A percentile compares a stretch with the other conserved stretches of the same genome.
Evolutionary conservation across 2,888 invertebrate species (phyloP).

Genomic region (Archips crataeganus): DNA sequence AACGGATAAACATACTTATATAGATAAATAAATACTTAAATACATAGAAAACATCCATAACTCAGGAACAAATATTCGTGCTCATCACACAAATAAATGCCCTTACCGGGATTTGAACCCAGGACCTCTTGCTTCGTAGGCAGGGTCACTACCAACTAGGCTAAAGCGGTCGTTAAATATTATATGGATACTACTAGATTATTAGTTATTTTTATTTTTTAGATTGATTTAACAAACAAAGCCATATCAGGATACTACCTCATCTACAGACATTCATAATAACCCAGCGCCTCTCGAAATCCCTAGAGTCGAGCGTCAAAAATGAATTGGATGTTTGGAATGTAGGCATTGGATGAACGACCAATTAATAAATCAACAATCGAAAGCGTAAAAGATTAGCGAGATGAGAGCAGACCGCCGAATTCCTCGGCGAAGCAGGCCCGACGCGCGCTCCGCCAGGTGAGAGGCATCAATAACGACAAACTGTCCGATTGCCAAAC

Average conservation of each 20-base stretch:
- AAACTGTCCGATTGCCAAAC: slow-evolving; percentile 65
- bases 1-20: too few relatives aligned
- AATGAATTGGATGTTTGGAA: slow-evolving; percentile 43
- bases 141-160: too few relatives aligned
- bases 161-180: too few relatives aligned
- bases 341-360: slow-evolving; percentile 67
- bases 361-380: slow-evolving; percentile 79
- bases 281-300: background rate
- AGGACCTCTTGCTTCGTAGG: too few relatives aligned
- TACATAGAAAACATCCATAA: too few relatives aligned
- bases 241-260: slow-evolving; percentile 5
- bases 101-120: too few relatives aligned
- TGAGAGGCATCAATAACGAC: slow-evolving; percentile 68
- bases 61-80: too few relatives aligned
- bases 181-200: background rate
- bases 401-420: slow-evolving; percentile 68
- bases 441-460: slow-evolving; percentile 49
- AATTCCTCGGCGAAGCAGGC: slow-evolving; percentile 66
- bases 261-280: slow-evolving; percentile 9
- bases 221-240: slow-evolving; percentile 17
- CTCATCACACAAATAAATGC: too few relatives aligned
- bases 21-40: too few relatives aligned
- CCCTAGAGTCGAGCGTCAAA: slow-evolving; percentile 23
- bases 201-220: too few relatives aligned
- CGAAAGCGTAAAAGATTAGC: slow-evolving; percentile 78